phyloP scores from a whole-genome alignment of 2,888 invertebrate species.

The Cyrtodaria siliqua region DNA sequence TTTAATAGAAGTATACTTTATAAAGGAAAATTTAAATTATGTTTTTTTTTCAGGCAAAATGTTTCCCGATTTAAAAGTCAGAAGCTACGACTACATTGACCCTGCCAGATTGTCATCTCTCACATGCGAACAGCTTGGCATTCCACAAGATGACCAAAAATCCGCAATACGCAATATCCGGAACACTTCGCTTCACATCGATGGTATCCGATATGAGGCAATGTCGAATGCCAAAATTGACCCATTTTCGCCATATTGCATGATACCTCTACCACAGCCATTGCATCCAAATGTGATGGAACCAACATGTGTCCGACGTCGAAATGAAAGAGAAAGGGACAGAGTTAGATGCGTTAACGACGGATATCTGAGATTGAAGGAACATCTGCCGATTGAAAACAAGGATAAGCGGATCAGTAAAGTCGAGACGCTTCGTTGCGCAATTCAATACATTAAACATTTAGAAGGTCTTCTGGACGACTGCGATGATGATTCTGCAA shows the following conservation, averaged over 20 bases:
- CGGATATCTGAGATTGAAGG: slow-evolving; percentile 81
- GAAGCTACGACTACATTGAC: slow-evolving; percentile 35
- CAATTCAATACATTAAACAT: slow-evolving; percentile 84
- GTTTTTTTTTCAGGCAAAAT: too few relatives aligned
- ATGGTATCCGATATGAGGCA: slow-evolving; percentile 60
- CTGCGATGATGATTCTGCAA: neutral
- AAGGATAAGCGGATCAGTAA: slow-evolving; percentile 85
- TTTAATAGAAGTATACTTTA: too few relatives aligned
- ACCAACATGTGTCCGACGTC: slow-evolving; percentile 81
- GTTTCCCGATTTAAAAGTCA: neutral
- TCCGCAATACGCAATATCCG: slow-evolving; percentile 46
- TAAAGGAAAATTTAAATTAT: too few relatives aligned
- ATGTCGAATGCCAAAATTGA: slow-evolving; percentile 60
- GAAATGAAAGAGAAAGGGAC: slow-evolving; percentile 85
- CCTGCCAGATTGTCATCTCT: slow-evolving; percentile 71
- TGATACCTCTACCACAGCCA: slow-evolving; percentile 82
- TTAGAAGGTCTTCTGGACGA: slow-evolving; percentile 68
- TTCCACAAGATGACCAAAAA: slow-evolving; percentile 71
- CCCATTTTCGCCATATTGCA: slow-evolving; percentile 81
- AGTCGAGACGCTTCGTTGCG: slow-evolving; percentile 84
- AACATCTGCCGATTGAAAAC: slow-evolving; percentile 81
- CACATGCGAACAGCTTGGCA: slow-evolving; percentile 81
- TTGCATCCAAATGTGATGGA: slow-evolving; percentile 75
- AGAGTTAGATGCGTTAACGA: slow-evolving; percentile 85
- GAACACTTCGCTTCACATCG: slow-evolving; percentile 65